Evolutionary conservation across 2,888 invertebrate genomes (phyloP).

Genomic region (Hedya salicella): DNA sequence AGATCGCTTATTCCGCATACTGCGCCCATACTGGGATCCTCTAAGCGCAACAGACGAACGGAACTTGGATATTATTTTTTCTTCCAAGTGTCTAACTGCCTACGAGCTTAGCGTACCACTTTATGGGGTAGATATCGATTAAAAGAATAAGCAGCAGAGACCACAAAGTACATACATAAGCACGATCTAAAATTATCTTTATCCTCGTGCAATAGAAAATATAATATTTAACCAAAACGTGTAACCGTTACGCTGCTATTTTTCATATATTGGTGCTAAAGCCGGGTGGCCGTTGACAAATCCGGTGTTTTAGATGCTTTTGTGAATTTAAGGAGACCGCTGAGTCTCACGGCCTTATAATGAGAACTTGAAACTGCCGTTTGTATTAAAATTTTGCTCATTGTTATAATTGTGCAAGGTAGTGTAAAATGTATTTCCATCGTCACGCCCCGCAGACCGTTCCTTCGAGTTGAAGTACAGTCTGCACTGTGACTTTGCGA

Average conservation of each 20-base stretch:
- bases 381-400: conserved; percentile 41
- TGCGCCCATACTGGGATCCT: neutral
- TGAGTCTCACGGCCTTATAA: conserved; percentile 28
- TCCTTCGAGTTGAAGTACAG: neutral
- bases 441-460: neutral
- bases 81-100: conserved; percentile 25
- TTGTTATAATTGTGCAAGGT: conserved; percentile 31
- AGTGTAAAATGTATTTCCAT: conserved; percentile 9
- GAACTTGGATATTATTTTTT: conserved; percentile 21
- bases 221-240: neutral
- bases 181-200: conserved; percentile 1
- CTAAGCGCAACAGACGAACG: neutral
- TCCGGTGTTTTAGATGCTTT: conserved; percentile 14
- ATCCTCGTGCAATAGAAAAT: neutral
- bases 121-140: neutral
- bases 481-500: conserved; percentile 2
- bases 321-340: conserved; percentile 21
- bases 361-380: conserved; percentile 37
- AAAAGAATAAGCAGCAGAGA: conserved; percentile 9
- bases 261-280: conserved; percentile 31
- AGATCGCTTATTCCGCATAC: neutral
- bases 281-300: conserved; percentile 24
- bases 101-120: conserved; percentile 2
- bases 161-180: conserved; percentile 15
- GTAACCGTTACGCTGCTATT: conserved; percentile 23